phyloP scores from a whole-genome alignment of 2,113 vertebrate species.

The Ornithorhynchus anatinus region DNA sequence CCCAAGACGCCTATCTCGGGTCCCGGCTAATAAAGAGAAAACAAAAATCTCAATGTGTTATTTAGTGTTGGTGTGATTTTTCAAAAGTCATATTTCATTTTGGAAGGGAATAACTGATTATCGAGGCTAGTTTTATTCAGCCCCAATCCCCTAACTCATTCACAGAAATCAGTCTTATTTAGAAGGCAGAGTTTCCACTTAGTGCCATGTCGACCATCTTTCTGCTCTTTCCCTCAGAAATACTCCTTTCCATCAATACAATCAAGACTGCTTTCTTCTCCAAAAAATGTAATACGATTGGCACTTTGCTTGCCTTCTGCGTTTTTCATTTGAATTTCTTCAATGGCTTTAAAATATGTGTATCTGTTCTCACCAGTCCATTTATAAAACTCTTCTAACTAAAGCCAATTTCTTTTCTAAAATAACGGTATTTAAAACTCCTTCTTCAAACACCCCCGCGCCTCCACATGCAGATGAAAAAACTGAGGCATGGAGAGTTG shows the following conservation, averaged over 20 bases:
- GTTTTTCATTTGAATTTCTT: neutral
- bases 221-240: neutral
- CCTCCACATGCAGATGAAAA: too few relatives aligned
- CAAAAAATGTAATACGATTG: neutral
- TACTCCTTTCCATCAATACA: neutral
- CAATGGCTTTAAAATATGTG: neutral
- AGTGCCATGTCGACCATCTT: neutral
- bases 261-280: conserved; percentile 2
- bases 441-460: too few relatives aligned
- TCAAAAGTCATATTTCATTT: neutral
- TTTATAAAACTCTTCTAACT: too few relatives aligned
- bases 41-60: conserved; percentile 25
- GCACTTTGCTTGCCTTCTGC: neutral
- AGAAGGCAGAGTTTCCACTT: neutral
- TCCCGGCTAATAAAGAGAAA: conserved; percentile 27
- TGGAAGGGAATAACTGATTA: conserved; percentile 22
- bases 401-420: too few relatives aligned
- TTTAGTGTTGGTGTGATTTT: conserved; percentile 1
- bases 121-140: neutral
- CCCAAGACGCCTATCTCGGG: conserved; percentile 29
- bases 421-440: too few relatives aligned
- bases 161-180: conserved; percentile 1
- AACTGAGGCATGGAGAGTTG: too few relatives aligned
- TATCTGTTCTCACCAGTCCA: too few relatives aligned
- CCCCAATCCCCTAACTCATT: neutral